These are phyloP conservation scores for Chloroclystis v-ata DNA, from an alignment of 2,888 invertebrate species.

Conservation along the genomic window DNA sequence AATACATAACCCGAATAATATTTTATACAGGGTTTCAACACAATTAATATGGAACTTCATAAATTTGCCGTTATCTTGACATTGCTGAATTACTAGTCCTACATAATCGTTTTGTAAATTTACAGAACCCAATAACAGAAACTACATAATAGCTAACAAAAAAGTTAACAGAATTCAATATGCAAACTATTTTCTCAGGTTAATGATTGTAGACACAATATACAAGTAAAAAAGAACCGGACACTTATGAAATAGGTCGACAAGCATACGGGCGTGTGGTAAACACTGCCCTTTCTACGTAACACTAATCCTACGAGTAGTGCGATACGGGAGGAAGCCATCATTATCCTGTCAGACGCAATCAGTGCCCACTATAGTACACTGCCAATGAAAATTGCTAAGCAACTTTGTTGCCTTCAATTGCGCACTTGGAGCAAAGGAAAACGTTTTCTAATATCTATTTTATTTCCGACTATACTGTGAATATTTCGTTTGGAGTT, in stretches of 20 bases:
- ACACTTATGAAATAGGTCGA: constrained; percentile 10
- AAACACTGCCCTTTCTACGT: constrained; percentile 48
- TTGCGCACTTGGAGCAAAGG: background rate
- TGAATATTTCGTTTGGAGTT: background rate
- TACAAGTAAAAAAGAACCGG: background rate
- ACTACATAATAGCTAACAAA: no score
- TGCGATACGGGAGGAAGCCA: constrained; percentile 71
- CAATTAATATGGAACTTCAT: no score
- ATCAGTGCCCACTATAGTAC: constrained; percentile 49
- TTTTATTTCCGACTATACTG: background rate
- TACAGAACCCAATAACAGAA: no score
- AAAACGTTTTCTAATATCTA: background rate
- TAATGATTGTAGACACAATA: background rate
- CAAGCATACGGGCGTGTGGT: constrained; percentile 22
- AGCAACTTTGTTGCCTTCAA: background rate
- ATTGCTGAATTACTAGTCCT: no score
- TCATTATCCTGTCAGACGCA: constrained; percentile 75
- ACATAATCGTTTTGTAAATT: no score
- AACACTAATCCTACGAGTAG: constrained; percentile 46
- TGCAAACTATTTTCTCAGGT: background rate
- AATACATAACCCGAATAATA: no score
- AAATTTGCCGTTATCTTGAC: no score
- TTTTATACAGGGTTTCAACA: no score
- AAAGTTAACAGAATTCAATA: no score
- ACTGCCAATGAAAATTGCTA: constrained; percentile 4